phyloP scores from a whole-genome alignment of 2,113 vertebrate species.

The Empidonax alnorum region DNA sequence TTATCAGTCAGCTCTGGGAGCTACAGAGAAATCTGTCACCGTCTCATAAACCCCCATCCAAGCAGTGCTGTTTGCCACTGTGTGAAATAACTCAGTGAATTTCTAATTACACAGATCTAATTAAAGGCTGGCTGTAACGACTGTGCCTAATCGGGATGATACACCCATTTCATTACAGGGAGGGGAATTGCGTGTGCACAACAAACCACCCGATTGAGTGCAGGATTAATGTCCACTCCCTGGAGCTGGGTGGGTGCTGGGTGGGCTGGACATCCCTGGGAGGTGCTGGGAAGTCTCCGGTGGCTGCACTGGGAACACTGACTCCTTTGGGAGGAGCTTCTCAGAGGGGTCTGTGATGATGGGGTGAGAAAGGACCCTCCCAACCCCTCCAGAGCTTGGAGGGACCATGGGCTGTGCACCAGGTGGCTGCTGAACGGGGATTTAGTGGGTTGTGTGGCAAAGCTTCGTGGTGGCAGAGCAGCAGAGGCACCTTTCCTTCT shows the following conservation, averaged over 20 bases:
- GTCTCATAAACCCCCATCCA: neutral
- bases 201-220: neutral
- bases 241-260: neutral
- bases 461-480: neutral
- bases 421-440: neutral
- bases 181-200: neutral
- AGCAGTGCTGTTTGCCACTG: neutral
- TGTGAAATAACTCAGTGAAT: neutral
- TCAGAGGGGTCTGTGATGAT: neutral
- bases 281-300: rapidly evolving
- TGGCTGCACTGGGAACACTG: rapidly evolving
- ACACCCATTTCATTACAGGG: constrained; percentile 4
- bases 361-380: neutral
- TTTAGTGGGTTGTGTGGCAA: neutral
- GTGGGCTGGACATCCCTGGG: rapidly evolving
- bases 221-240: neutral
- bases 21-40: rapidly evolving
- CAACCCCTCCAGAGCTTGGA: neutral
- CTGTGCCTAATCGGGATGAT: constrained; percentile 1
- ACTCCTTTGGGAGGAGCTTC: neutral
- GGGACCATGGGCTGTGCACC: neutral
- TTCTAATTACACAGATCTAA: constrained; percentile 46
- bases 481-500: neutral
- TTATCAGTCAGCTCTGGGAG: neutral
- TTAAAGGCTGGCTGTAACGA: neutral